Conservation (phyloP, 2,888 invertebrate genomes). For the Mayetiola destructor region DNA sequence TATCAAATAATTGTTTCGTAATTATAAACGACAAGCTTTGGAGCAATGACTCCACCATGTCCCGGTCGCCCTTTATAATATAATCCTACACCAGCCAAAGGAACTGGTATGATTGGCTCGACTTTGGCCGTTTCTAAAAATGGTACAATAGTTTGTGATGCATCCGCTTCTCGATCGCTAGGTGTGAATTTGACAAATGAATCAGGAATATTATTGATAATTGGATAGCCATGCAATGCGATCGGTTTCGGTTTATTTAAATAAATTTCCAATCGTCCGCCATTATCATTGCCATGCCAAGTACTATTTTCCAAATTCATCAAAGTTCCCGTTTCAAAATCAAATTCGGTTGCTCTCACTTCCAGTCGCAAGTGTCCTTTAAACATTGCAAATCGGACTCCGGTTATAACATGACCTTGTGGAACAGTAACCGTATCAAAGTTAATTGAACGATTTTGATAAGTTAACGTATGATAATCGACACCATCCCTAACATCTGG, state of each 20-base stretch:
- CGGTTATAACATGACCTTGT: slow-evolving; percentile 44
- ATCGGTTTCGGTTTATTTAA: slow-evolving; percentile 24
- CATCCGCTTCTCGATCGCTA: slow-evolving; percentile 38
- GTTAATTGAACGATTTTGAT: slow-evolving; percentile 55
- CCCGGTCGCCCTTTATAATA: slow-evolving; percentile 37
- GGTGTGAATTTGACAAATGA: slow-evolving; percentile 38
- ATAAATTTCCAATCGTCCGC: slow-evolving; percentile 30
- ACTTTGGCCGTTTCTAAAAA: slow-evolving; percentile 39
- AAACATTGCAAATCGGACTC: slow-evolving; percentile 50
- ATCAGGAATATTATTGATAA: slow-evolving; percentile 31
- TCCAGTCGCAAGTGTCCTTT: slow-evolving; percentile 65
- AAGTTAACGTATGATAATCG: slow-evolving; percentile 56
- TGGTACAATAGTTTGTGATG: slow-evolving; percentile 42
- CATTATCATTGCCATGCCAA: slow-evolving; percentile 49
- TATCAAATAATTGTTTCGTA: slow-evolving; percentile 21
- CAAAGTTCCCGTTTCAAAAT: slow-evolving; percentile 26
- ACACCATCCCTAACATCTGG: slow-evolving; percentile 35
- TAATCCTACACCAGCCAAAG: slow-evolving; percentile 39
- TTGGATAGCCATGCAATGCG: slow-evolving; percentile 19
- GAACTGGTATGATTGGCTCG: slow-evolving; percentile 33
- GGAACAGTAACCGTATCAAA: slow-evolving; percentile 55
- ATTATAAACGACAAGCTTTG: slow-evolving; percentile 38
- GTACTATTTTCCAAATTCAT: slow-evolving; percentile 24
- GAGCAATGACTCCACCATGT: slow-evolving; percentile 39
- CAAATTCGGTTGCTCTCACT: slow-evolving; percentile 36